Conservation (phyloP, 2,113 vertebrate genomes). For the Pan troglodytes region NHGRI_mPanTro3-v2.1_pri NC_072407.2:136634001-136634500, state of each 20-base stretch:
- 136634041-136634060: not conserved
- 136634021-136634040: not conserved
- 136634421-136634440: too few species aligned
- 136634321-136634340: too few species aligned
- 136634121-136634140: not conserved
- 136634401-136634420: not conserved
- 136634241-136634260: not conserved
- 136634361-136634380: not conserved
- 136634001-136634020: rapidly evolving
- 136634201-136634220: not conserved
- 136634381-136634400: not conserved
- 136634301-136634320: not conserved
- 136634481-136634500: not conserved
- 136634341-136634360: too few species aligned
- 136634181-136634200: not conserved
- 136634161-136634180: too few species aligned
- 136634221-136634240: not conserved
- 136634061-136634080: not conserved
- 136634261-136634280: not conserved
- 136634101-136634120: not conserved
- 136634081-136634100: not conserved
- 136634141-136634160: not conserved
- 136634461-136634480: not conserved
- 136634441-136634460: not conserved
- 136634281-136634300: not conserved